A percentile compares a stretch with the other conserved stretches of the same genome.
phyloP scores from a whole-genome alignment of 2,888 invertebrate genomes.

The Mythimna ferrago region DNA sequence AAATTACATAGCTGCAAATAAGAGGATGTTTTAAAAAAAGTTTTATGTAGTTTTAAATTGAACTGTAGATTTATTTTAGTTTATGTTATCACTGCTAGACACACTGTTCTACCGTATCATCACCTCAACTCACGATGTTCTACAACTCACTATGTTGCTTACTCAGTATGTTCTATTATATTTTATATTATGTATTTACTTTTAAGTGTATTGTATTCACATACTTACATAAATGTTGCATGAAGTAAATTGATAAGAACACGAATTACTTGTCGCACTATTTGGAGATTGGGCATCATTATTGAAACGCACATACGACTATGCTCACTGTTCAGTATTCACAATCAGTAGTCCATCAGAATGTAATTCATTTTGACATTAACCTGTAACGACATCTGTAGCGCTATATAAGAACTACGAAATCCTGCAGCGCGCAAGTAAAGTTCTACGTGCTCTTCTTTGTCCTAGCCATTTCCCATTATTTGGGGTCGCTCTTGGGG shows the following conservation, averaged over 20 bases:
- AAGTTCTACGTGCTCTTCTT: too few relatives aligned
- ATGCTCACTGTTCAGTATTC: background rate
- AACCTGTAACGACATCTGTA: background rate
- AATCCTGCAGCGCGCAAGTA: too few relatives aligned
- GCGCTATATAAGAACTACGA: too few relatives aligned
- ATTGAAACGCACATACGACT: background rate
- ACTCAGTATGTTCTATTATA: too few relatives aligned
- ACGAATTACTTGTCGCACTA: too few relatives aligned
- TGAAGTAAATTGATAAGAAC: background rate
- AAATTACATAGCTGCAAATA: background rate
- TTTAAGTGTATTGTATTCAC: too few relatives aligned
- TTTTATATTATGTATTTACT: too few relatives aligned
- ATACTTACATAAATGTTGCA: background rate
- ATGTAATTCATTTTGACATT: background rate
- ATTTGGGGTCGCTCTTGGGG: too few relatives aligned
- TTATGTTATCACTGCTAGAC: background rate
- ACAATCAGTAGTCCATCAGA: background rate
- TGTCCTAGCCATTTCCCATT: too few relatives aligned
- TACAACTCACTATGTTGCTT: too few relatives aligned
- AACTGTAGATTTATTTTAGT: slow-evolving; percentile 3
- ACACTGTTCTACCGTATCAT: too few relatives aligned
- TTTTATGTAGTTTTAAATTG: background rate
- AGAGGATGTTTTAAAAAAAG: background rate
- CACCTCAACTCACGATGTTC: too few relatives aligned
- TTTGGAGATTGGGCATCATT: background rate